Base-by-base conservation (phyloP, 2,797 vertebrate genomes). In the Smutsia gigantea region DNA sequence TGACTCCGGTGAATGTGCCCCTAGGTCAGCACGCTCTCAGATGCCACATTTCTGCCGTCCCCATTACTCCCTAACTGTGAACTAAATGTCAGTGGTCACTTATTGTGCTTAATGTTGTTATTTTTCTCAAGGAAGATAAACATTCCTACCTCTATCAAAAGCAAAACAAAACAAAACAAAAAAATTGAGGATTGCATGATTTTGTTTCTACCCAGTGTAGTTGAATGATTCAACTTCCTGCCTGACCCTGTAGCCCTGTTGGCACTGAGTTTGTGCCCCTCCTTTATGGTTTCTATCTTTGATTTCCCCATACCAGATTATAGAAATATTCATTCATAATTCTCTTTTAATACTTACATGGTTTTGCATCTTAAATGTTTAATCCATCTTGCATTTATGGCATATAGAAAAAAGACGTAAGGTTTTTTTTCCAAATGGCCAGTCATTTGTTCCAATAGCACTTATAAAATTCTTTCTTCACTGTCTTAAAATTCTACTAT, bases 361-460 rank as follows among this genome's bases (percentile, higher is more conserved):
- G 66, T 74, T 90, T 74, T 90, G 39, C 29, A 51, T n/a, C 79
- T 74, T 59, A 88, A 93, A 89, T 83, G 64, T 71, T 84, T 84
- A 89, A 84, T 78, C 17, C 57, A 85, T 66, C 51, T 72, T 82
- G 61, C 88, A 83, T 55, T 42, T 84, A 78, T 15, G 59, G 15
- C 34, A 68, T 49, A 42, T 55, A 39, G 64, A 74, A 79, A 84
- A 63, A 85, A 83, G 37, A 85, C 19, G 59, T 78, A 77, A 88
- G 84, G 59, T 25, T 63, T 29, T 82, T 92, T 93, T 96, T 63
- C 51, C 66, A 85, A 93, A 74, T 61, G 34, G 55, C 90, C 34
- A 89, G 71, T 53, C 29, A 93, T 61, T 53, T 94, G 29, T 90
- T 93, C 72, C 34, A 94, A 79, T 3, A 66, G 63, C 72, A 59